Evolutionary conservation across 2,113 vertebrate species (phyloP), one percentile per base, ranked within the genome.

Genomic region (Nycticebus coucang): DNA sequence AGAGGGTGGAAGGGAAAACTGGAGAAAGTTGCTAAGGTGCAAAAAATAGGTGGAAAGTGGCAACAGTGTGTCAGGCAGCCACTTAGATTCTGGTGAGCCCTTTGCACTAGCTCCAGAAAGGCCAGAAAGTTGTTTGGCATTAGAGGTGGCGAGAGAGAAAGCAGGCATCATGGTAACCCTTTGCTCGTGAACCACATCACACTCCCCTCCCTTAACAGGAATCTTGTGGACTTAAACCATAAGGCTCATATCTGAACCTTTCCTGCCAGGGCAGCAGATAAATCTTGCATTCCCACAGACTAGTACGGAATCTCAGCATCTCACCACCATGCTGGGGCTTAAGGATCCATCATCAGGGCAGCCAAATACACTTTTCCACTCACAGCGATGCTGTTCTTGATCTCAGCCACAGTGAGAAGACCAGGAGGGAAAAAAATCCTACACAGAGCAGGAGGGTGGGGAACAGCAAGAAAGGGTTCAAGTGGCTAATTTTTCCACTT

Each of bases 341-440:
- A 97, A 97, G 96, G 98, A 98, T 96, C 97, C 97, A 97, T 98
- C 97, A 98, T 95, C 14, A 0, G 94, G 93, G 97, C 83, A 93
- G 96, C 96, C 96, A 98, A 97, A 95, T 93, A 82, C 93, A 92
- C 95, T 97, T 96, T 97, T 98, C 86, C 97, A 97, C 91, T 94
- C 95, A 72, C 4, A 35, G 94, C 77, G 91, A 87, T 97, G 95
- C 94, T 21, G 97, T 92, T 79, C 87, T 98, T 98, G 98, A 97
- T 93, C 93, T 78, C 81, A 93, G 98, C 98, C 98, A 99, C 98
- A 93, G 77, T 35, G 88, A 95, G 94, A 98, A 97, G 97, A 97
- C 84, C 71, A 80, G 84, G 81, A 79, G 60, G 21, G 24, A n/a
- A 55, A 94, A 89, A 41, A 94, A 87, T 50, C 71, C 93, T 94